Conservation (phyloP, 1,140 invertebrate species). For the Platyura marginata region DNA sequence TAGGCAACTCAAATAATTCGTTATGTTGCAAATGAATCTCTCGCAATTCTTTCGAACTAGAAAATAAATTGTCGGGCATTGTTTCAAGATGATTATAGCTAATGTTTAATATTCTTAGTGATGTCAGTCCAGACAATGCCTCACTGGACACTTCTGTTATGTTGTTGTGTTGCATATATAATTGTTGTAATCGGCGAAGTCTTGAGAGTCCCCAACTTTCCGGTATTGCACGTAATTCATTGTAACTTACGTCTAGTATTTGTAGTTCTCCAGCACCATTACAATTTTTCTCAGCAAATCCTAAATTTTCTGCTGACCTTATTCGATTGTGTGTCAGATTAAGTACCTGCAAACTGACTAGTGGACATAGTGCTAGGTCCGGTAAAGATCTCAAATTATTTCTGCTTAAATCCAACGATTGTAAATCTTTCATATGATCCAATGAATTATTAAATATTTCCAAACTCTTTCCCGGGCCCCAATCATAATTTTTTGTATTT, state of each 20-base stretch:
- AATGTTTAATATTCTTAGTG: conserved; percentile 60
- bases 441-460: conserved; percentile 48
- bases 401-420: conserved; percentile 56
- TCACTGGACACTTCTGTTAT: conserved; percentile 59
- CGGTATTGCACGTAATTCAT: conserved; percentile 48
- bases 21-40: conserved; percentile 71
- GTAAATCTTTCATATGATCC: conserved; percentile 52
- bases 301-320: conserved; percentile 48
- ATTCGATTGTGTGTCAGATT: conserved; percentile 72
- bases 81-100: conserved; percentile 62
- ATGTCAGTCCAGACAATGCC: conserved; percentile 52
- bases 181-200: conserved; percentile 50
- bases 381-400: conserved; percentile 66
- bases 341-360: conserved; percentile 58
- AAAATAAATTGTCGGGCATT: conserved; percentile 59
- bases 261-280: conserved; percentile 39
- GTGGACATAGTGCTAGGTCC: conserved; percentile 49
- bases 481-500: conserved; percentile 55
- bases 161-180: conserved; percentile 65
- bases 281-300: conserved; percentile 37
- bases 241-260: conserved; percentile 57
- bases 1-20: conserved; percentile 57
- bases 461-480: conserved; percentile 49
- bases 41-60: conserved; percentile 49
- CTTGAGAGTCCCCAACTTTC: conserved; percentile 52